Base-by-base conservation (phyloP, 2,113 vertebrate genomes). In the Peromyscus leucopus region DNA sequence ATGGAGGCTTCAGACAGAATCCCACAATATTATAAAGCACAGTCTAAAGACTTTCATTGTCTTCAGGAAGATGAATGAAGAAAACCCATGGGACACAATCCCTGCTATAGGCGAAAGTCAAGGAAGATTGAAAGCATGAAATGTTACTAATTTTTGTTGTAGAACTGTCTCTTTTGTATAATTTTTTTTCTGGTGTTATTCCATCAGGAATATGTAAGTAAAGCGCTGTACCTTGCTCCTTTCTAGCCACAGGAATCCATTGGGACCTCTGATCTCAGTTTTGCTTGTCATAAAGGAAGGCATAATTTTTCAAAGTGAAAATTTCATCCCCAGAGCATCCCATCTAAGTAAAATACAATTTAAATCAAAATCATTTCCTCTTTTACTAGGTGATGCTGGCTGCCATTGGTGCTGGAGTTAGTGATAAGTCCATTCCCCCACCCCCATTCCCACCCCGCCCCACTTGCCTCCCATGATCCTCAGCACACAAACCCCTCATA, bases 11-110 rank as follows among this genome's bases (percentile, higher is more conserved):
- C 24, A 9, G 63, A 57, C n/a, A 61, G 48, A 51, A 19, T 36
- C 16, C 28, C 1, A 0, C 39, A 3, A 0, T 24, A 59, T 11
- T 46, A 36, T 26, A 1, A 5, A 8, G 13, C 15, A 55, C 36
- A 90, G 12, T 11, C 72, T 42, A 63, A 2, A 94, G 59, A 4
- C 39, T 84, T 57, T 46, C 13, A 13, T 36, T 5, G n/a, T 28
- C 36, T 46, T 65, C 63, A 31, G 33, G 59, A 57, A 76, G 36
- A 16, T 17, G 22, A 39, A 1, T 19, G 16, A 46, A 63, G 16
- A 87, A 12, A n/a, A 46, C 63, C 39, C 12, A 12, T 36, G 9
- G 1, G 21, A 24, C 39, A 33, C 5, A 65, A 61, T 67, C 16
- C 5, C 13, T 89, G 80, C 75, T 82, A 55, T 19, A 48, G 55